Evolutionary conservation across 2,797 vertebrate species (phyloP).

Genomic region (Gila robusta): DNA sequence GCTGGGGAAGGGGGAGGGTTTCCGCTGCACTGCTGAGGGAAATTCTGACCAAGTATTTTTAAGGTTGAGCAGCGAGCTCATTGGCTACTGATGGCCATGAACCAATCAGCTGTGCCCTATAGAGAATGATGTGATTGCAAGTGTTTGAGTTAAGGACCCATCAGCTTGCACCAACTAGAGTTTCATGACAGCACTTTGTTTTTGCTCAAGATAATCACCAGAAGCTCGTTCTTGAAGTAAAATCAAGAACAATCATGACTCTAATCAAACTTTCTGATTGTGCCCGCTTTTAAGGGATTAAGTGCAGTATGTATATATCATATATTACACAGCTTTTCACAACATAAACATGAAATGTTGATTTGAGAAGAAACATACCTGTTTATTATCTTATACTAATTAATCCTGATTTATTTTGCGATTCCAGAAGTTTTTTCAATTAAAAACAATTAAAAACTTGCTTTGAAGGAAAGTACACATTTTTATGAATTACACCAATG

Average conservation of each 20-base stretch:
- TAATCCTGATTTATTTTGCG: neutral
- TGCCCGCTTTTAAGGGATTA: too few species aligned
- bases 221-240: neutral
- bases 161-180: neutral
- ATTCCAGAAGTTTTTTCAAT: neutral
- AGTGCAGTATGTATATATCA: neutral
- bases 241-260: too few species aligned
- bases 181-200: neutral
- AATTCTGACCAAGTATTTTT: neutral
- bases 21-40: neutral
- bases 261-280: too few species aligned
- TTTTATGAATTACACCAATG: slow-evolving; percentile 54
- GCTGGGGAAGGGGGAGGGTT: neutral
- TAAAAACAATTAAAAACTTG: neutral
- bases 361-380: too few species aligned
- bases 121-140: neutral
- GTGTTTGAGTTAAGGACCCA: too few species aligned
- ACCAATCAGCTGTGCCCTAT: neutral
- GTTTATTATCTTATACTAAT: neutral
- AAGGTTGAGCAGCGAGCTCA: neutral
- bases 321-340: neutral
- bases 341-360: too few species aligned
- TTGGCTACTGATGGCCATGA: neutral
- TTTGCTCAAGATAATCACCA: neutral
- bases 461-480: neutral